phyloP scores from a whole-genome alignment of 2,797 vertebrate species.

The Danio aesculapii region DNA sequence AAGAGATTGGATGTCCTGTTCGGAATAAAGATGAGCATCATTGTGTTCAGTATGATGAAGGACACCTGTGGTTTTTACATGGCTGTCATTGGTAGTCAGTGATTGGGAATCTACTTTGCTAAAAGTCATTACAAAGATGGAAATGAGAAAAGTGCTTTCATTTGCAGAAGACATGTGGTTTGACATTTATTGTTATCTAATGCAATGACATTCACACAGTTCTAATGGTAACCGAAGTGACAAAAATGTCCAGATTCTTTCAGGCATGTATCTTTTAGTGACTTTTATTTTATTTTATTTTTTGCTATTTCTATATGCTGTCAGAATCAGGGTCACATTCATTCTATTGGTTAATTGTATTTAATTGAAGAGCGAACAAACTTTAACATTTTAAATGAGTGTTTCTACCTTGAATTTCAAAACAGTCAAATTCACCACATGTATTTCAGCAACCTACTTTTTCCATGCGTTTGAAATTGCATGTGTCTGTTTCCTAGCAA shows the following conservation, averaged over 20 bases:
- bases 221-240: too few species aligned
- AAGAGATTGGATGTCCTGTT: neutral
- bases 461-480: too few species aligned
- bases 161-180: neutral
- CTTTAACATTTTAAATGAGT: too few species aligned
- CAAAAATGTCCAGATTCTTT: neutral
- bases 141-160: neutral
- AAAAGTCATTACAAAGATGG: neutral
- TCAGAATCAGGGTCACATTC: neutral
- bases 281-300: too few species aligned
- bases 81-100: neutral
- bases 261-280: neutral
- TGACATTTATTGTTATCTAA: conserved; percentile 8
- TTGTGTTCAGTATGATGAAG: neutral
- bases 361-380: neutral
- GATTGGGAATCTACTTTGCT: neutral
- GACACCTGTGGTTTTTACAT: neutral
- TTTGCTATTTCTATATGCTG: neutral
- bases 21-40: neutral
- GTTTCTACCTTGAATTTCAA: too few species aligned
- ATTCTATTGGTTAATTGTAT: neutral
- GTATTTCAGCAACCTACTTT: too few species aligned
- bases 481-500: too few species aligned
- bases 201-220: neutral
- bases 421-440: too few species aligned